Conservation (phyloP, 2,113 vertebrate genomes). For the Oxyura jamaicensis region DNA sequence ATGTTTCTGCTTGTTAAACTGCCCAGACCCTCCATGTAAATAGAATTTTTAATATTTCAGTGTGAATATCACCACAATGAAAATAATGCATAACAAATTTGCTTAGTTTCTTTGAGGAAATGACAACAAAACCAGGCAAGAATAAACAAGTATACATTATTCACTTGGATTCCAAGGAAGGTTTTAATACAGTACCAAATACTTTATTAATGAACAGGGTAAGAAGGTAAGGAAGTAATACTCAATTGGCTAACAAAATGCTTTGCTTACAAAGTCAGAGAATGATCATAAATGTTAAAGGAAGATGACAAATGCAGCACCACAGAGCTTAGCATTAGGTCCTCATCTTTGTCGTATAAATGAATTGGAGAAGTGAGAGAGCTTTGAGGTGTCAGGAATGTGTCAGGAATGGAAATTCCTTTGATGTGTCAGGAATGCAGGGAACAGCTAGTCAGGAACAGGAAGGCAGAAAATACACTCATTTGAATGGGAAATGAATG, state of each 20-base stretch:
- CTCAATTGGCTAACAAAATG: neutral
- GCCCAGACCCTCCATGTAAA: neutral
- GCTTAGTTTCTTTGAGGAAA: constrained; percentile 7
- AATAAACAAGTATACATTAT: constrained; percentile 5
- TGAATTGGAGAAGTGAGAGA: neutral
- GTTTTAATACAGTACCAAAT: constrained; percentile 5
- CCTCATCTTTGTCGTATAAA: neutral
- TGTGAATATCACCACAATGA: neutral
- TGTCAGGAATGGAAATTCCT: neutral
- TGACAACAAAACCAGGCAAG: neutral
- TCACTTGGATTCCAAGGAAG: constrained; percentile 30
- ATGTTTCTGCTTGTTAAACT: constrained; percentile 21
- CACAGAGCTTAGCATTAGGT: neutral
- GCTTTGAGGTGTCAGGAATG: neutral
- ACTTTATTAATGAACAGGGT: neutral
- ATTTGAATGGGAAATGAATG: neutral
- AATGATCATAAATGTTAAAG: neutral
- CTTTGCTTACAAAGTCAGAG: neutral
- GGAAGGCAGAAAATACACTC: neutral
- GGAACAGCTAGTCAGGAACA: neutral
- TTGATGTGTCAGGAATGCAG: neutral
- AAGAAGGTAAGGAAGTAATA: neutral
- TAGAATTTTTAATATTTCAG: constrained; percentile 3
- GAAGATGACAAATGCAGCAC: neutral
- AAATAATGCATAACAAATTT: neutral